Evolutionary conservation across 2,797 vertebrate genomes (phyloP), one percentile per base, ranked within the genome.

Genomic region (Acrossocheilus fasciatus): DNA sequence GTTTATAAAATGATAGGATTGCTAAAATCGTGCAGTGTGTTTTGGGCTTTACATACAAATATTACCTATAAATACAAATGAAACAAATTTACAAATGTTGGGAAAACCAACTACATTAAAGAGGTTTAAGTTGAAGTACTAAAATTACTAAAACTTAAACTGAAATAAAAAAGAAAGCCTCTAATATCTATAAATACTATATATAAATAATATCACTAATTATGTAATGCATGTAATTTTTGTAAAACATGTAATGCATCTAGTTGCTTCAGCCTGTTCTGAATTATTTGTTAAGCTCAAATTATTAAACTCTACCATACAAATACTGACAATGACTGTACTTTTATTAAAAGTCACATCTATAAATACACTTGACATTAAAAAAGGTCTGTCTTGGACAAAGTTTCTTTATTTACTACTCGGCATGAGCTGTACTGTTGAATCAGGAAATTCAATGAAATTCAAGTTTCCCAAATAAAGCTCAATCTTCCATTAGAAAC

Each of bases 281-380:
- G 2, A 68, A 81, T 64, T 26, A 45, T 43, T 50, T 76, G 47
- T 54, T 2, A 64, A 80, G 15, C 17, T 26, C n/a, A 64, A 47
- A 80, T 66, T 0, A 66, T 45, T 66, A 7, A 66, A 68, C 34
- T 45, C 78, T 20, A 3, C 59, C 15, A 47, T 1, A 68, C 15
- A 79, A 81, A 45, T 47, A 4, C 59, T 14, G 18, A 7, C 6
- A 47, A 66, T 52, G 26, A 66, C 26, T 4, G 17, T 81, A 47
- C 1, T 68, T 81, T 47, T 68, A 68, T 34, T 50, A 45, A 45
- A 81, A 66, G 59, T 81, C 62, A 68, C 26, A 66, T 68, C 78
- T 81, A 81, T 68, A 50, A 36, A 81, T 68, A 81, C 50, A 68
- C 26, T 68, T 81, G 41, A 68, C 43, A 80, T 47, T 80, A 47